Conservation (phyloP, 1,140 invertebrate genomes). For the Drosophila kikkawai region DNA sequence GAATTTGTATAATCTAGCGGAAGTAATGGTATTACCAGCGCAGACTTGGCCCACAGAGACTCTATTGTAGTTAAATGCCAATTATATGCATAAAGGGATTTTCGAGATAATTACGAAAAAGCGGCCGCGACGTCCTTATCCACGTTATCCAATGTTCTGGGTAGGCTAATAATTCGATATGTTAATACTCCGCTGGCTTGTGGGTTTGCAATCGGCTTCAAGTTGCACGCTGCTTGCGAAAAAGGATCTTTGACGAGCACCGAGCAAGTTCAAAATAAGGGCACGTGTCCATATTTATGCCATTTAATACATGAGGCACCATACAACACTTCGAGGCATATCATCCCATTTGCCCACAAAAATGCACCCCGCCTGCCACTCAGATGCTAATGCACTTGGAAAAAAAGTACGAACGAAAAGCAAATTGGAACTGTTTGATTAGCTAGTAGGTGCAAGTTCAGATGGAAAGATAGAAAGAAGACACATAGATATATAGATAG, state of each 20-base stretch:
- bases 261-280: slow-evolving; percentile 59
- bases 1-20: slow-evolving; percentile 62
- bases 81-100: slow-evolving; percentile 79
- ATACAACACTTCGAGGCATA: slow-evolving; percentile 46
- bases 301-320: slow-evolving; percentile 68
- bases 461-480: neutral
- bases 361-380: slow-evolving; percentile 34
- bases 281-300: slow-evolving; percentile 84
- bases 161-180: slow-evolving; percentile 82
- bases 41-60: slow-evolving; percentile 54
- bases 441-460: neutral
- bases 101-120: slow-evolving; percentile 75
- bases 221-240: slow-evolving; percentile 51
- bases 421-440: neutral
- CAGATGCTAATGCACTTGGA: slow-evolving; percentile 23
- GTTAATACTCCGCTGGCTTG: slow-evolving; percentile 70
- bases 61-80: slow-evolving; percentile 70
- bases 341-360: slow-evolving; percentile 40
- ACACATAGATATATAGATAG: neutral
- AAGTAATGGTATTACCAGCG: slow-evolving; percentile 65
- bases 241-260: slow-evolving; percentile 14
- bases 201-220: slow-evolving; percentile 59
- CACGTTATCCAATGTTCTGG: slow-evolving; percentile 82
- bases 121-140: slow-evolving; percentile 64
- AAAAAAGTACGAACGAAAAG: neutral